Percentiles rank a stretch among this genome's conserved stretches.
phyloP scores from a whole-genome alignment of 2,888 invertebrate species.

The Thelaira solivaga region DNA sequence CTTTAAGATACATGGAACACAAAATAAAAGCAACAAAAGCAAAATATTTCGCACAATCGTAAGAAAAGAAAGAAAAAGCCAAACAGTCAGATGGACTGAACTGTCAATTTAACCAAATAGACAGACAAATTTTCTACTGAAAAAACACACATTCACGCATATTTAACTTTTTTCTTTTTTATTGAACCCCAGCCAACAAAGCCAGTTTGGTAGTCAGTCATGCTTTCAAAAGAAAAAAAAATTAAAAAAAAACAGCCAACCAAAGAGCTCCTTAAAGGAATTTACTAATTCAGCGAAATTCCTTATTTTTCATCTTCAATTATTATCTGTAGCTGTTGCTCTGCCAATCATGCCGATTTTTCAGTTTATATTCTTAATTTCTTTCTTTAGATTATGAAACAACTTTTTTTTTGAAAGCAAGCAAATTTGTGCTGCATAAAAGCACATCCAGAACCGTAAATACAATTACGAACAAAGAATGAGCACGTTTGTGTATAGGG shows the following conservation, averaged over 20 bases:
- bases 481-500: slow-evolving; percentile 16
- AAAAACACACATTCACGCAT: neutral
- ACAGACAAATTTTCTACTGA: slow-evolving; percentile 4
- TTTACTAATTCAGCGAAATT: slow-evolving; percentile 61
- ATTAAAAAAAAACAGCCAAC: neutral
- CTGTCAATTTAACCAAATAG: neutral
- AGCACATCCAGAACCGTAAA: slow-evolving; percentile 32
- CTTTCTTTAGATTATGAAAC: slow-evolving; percentile 20
- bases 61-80: neutral
- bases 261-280: slow-evolving; percentile 55
- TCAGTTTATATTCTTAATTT: slow-evolving; percentile 11
- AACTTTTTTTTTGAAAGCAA: slow-evolving; percentile 8
- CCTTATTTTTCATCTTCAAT: slow-evolving; percentile 41
- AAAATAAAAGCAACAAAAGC: slow-evolving; percentile 6
- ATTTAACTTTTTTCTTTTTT: neutral
- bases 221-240: neutral
- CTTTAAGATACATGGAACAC: slow-evolving; percentile 17
- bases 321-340: slow-evolving; percentile 2
- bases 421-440: slow-evolving; percentile 38
- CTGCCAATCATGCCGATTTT: neutral
- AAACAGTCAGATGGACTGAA: neutral
- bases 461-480: neutral
- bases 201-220: slow-evolving; percentile 23
- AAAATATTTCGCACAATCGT: slow-evolving; percentile 10
- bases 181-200: neutral